Evolutionary conservation across 2,797 vertebrate genomes (phyloP).

Genomic region (Momotus momota): DNA sequence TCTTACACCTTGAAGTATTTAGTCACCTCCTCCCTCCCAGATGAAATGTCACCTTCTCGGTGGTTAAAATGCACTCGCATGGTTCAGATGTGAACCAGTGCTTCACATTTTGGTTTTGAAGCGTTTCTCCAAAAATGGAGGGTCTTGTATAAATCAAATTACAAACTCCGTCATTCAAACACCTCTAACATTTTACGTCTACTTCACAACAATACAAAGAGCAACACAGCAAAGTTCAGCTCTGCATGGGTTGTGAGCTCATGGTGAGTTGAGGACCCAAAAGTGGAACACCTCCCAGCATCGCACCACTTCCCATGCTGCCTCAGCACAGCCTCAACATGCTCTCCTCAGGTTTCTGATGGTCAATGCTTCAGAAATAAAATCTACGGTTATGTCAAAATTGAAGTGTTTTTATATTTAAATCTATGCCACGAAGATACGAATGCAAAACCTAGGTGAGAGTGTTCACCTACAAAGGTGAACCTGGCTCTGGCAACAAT

Average conservation of each 20-base stretch:
- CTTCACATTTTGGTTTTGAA: background rate
- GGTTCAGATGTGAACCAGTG: background rate
- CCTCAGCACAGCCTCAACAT: background rate
- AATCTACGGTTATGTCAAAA: background rate
- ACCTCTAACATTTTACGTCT: background rate
- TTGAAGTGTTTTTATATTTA: background rate
- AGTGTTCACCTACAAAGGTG: background rate
- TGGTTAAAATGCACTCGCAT: rapidly evolving
- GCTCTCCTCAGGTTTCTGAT: background rate
- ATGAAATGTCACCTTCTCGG: rapidly evolving
- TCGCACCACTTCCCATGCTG: background rate
- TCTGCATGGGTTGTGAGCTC: background rate
- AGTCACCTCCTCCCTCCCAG: rapidly evolving
- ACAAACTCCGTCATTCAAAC: background rate
- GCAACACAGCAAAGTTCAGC: background rate
- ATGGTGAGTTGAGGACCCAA: background rate
- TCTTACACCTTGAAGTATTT: background rate
- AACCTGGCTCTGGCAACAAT: background rate
- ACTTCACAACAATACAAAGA: background rate
- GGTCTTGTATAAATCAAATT: background rate
- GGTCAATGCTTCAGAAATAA: background rate
- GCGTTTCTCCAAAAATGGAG: background rate
- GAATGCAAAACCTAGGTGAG: background rate
- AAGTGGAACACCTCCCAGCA: background rate
- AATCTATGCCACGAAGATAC: background rate